phyloP scores from a whole-genome alignment of 1,140 invertebrate genomes.

The Micrasema longulum region DNA sequence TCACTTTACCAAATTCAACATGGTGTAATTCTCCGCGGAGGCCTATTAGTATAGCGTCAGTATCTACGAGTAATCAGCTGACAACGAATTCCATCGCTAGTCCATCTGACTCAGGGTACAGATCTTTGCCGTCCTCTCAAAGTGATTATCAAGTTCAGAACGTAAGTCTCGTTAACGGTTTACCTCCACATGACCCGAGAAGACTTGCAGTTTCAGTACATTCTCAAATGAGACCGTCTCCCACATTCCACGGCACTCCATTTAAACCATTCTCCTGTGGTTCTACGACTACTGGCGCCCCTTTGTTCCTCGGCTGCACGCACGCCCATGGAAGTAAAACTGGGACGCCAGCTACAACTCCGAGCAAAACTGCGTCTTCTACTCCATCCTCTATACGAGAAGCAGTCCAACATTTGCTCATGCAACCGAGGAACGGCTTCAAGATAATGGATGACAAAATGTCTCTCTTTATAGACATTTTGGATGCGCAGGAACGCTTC shows the following conservation, averaged over 20 bases:
- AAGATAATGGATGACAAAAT: constrained; percentile 81
- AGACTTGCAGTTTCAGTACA: constrained; percentile 47
- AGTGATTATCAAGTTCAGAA: constrained; percentile 74
- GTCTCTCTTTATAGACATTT: constrained; percentile 81
- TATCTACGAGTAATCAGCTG: constrained; percentile 16
- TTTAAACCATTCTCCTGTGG: constrained; percentile 66
- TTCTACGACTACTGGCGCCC: constrained; percentile 64
- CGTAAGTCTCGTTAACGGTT: constrained; percentile 38
- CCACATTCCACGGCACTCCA: constrained; percentile 73
- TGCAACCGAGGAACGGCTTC: constrained; percentile 78
- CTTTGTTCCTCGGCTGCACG: constrained; percentile 67
- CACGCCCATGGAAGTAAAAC: constrained; percentile 58
- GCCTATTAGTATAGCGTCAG: constrained; percentile 63
- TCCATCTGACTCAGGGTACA: constrained; percentile 69
- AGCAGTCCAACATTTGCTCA: constrained; percentile 76
- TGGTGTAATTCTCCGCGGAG: constrained; percentile 64
- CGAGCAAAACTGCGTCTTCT: constrained; percentile 60
- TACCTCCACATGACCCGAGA: constrained; percentile 47
- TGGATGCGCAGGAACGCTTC: constrained; percentile 83
- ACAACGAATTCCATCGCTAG: constrained; percentile 55
- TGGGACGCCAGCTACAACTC: constrained; percentile 62
- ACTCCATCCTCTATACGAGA: constrained; percentile 71
- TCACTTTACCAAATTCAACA: constrained; percentile 62
- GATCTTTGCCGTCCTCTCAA: constrained; percentile 68
- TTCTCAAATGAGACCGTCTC: constrained; percentile 66